A percentile compares a stretch with the other conserved stretches of the same genome.
Evolutionary conservation across 2,113 vertebrate species (phyloP).

Genomic region (Clarias magur): DNA sequence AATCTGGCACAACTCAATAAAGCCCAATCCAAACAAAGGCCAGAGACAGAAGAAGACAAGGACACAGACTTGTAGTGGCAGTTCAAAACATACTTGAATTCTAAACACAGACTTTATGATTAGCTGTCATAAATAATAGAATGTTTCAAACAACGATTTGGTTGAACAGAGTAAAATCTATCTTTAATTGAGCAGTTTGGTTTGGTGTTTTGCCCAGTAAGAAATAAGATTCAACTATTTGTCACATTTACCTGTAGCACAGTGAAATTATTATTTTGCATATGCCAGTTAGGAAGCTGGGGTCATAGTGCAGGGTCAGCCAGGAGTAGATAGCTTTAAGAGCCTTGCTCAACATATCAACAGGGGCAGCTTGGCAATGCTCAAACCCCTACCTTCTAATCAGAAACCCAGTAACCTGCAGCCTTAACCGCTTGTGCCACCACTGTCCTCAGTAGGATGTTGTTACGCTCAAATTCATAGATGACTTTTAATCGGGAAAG

Average conservation of each 20-base stretch:
- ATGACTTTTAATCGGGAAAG: not conserved
- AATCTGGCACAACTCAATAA: conserved; percentile 11
- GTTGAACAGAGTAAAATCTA: not conserved
- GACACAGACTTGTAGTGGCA: not conserved
- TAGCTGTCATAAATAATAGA: not conserved
- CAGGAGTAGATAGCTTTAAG: too few relatives aligned
- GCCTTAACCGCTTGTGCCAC: too few relatives aligned
- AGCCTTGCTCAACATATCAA: too few relatives aligned
- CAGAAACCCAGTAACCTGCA: too few relatives aligned
- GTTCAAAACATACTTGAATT: not conserved
- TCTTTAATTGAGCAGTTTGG: not conserved
- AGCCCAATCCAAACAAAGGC: conserved; percentile 8
- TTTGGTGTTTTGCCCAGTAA: not conserved
- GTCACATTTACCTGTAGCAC: too few relatives aligned
- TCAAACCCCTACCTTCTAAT: too few relatives aligned
- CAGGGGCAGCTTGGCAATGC: too few relatives aligned
- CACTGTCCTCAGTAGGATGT: not conserved
- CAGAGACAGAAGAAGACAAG: conserved; percentile 9
- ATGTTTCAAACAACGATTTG: not conserved
- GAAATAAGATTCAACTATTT: too few relatives aligned
- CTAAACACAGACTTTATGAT: not conserved
- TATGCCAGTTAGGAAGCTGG: too few relatives aligned
- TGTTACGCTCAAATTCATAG: not conserved
- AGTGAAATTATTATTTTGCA: too few relatives aligned
- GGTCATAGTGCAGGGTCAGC: too few relatives aligned